Base-by-base conservation (phyloP, 37 sponge, comb jelly and placozoan species). In the Lycopodina hypogea region DNA sequence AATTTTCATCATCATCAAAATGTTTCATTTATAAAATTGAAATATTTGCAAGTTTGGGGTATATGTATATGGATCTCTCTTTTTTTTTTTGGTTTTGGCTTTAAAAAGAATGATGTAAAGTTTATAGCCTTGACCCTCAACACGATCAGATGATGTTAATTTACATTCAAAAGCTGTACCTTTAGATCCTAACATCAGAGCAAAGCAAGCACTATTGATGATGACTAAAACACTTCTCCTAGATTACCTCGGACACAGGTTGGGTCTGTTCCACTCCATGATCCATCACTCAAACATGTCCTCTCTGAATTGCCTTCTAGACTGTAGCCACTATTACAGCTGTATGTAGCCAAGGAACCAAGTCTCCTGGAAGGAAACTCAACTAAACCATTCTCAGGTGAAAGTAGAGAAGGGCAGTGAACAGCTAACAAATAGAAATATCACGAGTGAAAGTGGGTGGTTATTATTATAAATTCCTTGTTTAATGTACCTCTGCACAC, bases 211-310 rank as follows among this genome's bases (percentile, higher is more conserved):
- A n/a, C n/a, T n/a, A n/a, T n/a, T n/a, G n/a, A n/a, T n/a, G n/a
- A n/a, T n/a, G n/a, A n/a, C n/a, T n/a, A n/a, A n/a, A n/a, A n/a
- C n/a, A n/a, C n/a, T n/a, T n/a, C n/a, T n/a, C n/a, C n/a, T n/a
- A n/a, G 19, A 18, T 30, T 67, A 67, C 70, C 70, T 70, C 1
- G 45, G 26, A 70, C 36, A 35, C 92, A 91, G 4, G 81, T 77
- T 57, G 92, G 92, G 28, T 28, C 82, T 26, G 34, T 29, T 29
- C 82, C 84, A 48, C 65, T 61, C 92, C 92, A 91, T 33, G 52
- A 21, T 3, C 84, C 88, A 68, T 84, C 63, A 19, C 36, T 48
- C 67, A 41, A 41, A 62, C 92, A 91, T 1, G 21, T 56, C 24
- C 92, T 51, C 32, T 23, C 39, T 39, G 67, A 39, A 17, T 42